Percentiles rank a stretch among this genome's conserved stretches.
Evolutionary conservation across 1,140 invertebrate genomes (phyloP).

Genomic region (Delia radicum): DNA sequence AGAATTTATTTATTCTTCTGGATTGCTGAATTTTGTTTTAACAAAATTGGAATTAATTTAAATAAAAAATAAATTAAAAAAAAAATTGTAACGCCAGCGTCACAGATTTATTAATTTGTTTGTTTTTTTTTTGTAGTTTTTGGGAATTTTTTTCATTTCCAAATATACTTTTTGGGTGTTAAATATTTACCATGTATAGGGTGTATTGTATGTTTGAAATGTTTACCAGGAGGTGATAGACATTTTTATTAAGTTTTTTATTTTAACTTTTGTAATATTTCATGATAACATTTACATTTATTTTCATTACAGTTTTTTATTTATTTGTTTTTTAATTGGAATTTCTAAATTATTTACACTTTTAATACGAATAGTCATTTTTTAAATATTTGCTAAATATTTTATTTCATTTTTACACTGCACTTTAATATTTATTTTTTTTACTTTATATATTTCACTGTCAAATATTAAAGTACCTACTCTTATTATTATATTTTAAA

Average conservation of each 20-base stretch:
- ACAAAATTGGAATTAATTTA: no score
- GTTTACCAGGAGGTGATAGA: neutral
- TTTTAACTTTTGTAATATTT: neutral
- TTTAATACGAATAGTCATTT: neutral
- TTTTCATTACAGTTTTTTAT: constrained; percentile 7
- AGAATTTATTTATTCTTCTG: no score
- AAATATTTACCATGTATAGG: neutral
- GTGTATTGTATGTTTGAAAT: neutral
- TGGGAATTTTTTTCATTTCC: neutral
- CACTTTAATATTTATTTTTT: neutral
- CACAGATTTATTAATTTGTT: constrained; percentile 26
- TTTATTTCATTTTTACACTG: constrained; percentile 5
- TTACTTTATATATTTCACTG: constrained; percentile 1
- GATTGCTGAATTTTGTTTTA: no score
- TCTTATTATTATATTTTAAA: no score
- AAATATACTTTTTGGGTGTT: neutral
- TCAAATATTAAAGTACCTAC: neutral
- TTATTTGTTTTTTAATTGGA: neutral
- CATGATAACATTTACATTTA: constrained; percentile 21
- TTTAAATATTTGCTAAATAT: neutral
- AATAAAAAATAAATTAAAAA: constrained; percentile 3
- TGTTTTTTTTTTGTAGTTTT: neutral
- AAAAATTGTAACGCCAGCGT: constrained; percentile 31
- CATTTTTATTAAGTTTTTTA: neutral
- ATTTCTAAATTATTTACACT: constrained; percentile 19